Base-by-base conservation (phyloP, 2,888 invertebrate genomes). In the Octodonta nipae region DNA sequence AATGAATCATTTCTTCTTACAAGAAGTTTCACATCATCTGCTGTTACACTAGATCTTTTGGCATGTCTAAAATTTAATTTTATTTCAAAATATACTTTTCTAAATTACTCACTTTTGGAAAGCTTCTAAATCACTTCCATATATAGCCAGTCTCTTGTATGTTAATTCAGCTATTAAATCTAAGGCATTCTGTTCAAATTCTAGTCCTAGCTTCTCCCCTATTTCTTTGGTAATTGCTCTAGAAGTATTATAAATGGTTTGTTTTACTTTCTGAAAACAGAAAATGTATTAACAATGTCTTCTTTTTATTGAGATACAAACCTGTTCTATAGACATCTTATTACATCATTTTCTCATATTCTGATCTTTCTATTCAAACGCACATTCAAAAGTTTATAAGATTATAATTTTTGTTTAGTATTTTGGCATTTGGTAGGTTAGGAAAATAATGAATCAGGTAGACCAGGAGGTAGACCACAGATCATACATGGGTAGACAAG, bases 1-100 rank as follows among this genome's bases (percentile, higher is more conserved):
- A 78, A 52, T 26, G 67, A 65, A n/a, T 67, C 63, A 49, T 74
- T 75, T 43, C 71, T 65, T 46, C 77, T 61, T 0, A 66, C 70
- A 15, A 78, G 51, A 4, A 78, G 58, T 53, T 71, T 75, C 0
- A 78, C 72, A 54, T 78, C 78, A 37, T 78, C 77, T 1, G 63
- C 51, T 45, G 65, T 73, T n/a, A 77, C 61, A 8, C 69, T 69
- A 2, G 66, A 59, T 32, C 78, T 61, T 53, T 73, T 77, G 0
- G 70, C 75, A 55, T 78, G 77, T 44, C 77, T 77, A 33, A 39
- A 50, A 48, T 3, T 30, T 37, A 30, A 39, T 8, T 5, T 5
- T n/a, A 24, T 22, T 11, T 22, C 22, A 22, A 2, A 3, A 22
- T 3, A 4, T 22, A 22, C n/a, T 22, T 22, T 22, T 22, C 22